Percentiles rank a stretch among this genome's conserved stretches.
phyloP scores from a whole-genome alignment of 2,113 vertebrate species.

The Ranitomeya variabilis region DNA sequence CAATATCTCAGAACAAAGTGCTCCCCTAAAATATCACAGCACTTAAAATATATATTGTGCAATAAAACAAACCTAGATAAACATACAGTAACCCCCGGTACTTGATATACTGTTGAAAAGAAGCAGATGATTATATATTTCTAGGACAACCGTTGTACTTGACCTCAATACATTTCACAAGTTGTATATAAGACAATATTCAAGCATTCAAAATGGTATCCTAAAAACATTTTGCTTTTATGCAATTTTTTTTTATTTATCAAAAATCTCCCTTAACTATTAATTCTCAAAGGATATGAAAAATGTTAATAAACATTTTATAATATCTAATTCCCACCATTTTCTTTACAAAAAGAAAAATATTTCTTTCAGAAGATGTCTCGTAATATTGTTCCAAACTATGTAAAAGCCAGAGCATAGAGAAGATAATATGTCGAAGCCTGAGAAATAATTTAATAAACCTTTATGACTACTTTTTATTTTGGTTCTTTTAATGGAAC shows the following conservation, averaged over 20 bases:
- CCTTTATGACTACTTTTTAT: not conserved
- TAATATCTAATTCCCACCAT: too few relatives aligned
- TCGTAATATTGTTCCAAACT: not conserved
- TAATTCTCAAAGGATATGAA: too few relatives aligned
- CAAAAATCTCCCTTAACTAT: not conserved
- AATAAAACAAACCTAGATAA: slow-evolving; percentile 12
- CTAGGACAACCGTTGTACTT: slow-evolving; percentile 11
- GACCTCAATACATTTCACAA: slow-evolving; percentile 8
- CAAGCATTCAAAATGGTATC: not conserved
- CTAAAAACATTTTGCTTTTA: not conserved
- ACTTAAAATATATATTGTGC: not conserved
- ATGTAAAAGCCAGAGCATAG: not conserved
- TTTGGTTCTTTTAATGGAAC: not conserved
- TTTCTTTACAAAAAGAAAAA: too few relatives aligned
- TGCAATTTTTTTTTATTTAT: not conserved
- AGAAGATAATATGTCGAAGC: not conserved
- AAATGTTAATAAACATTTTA: too few relatives aligned
- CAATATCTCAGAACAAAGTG: not conserved
- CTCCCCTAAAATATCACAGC: not conserved
- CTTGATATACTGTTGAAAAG: not conserved
- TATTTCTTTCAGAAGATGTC: not conserved
- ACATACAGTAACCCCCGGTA: not conserved
- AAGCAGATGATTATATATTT: slow-evolving; percentile 38
- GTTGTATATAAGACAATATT: not conserved
- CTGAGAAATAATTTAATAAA: not conserved